Base-by-base conservation (phyloP, 1,140 invertebrate species). In the Hycleus cichorii region DNA sequence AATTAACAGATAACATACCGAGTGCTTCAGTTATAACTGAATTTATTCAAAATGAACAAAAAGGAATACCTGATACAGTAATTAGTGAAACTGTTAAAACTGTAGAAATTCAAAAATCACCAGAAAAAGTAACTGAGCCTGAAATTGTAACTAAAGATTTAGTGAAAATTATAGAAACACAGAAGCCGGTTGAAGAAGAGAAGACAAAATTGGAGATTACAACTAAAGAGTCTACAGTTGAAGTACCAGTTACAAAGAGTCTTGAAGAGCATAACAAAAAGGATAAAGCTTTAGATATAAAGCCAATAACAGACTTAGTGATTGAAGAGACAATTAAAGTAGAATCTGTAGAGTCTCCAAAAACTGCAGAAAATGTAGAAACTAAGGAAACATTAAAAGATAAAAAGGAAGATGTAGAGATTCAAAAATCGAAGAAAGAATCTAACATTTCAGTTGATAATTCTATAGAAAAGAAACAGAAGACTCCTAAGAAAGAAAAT, bases 291-390 rank as follows among this genome's bases (percentile, higher is more conserved):
- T 18, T 18, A 1, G 18, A 18, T 18, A 18, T 18, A 18, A 1
- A 18, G 2, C 18, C 18, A 18, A 18, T 18, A 18, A 18, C 18
- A 18, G 18, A 18, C 18, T 18, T 18, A 18, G 18, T 18, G 1
- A 18, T 18, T 39, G 49, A 50, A 38, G 46, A 27, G 24, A 11
- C 4, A 44, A 55, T 27, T 12, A 24, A 25, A 25, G 3, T 48
- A 18, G 10, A 49, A 32, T 7, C 11, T 24, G 18, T 2, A 4
- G 5, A 18, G n/a, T 12, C 38, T 9, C 25, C 11, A 39, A 12
- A 38, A 27, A 38, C 1, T 32, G 54, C 49, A 48, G 42, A 39
- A 49, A 40, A 57, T 26, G 9, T 49, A n/a, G 49, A 44, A 40
- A 49, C 18, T 18, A 18, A 18, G 18, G 18, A 18, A 18, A 18